phyloP scores from a whole-genome alignment of 2,888 invertebrate genomes.

The Pollenia griseotomentosa region DNA sequence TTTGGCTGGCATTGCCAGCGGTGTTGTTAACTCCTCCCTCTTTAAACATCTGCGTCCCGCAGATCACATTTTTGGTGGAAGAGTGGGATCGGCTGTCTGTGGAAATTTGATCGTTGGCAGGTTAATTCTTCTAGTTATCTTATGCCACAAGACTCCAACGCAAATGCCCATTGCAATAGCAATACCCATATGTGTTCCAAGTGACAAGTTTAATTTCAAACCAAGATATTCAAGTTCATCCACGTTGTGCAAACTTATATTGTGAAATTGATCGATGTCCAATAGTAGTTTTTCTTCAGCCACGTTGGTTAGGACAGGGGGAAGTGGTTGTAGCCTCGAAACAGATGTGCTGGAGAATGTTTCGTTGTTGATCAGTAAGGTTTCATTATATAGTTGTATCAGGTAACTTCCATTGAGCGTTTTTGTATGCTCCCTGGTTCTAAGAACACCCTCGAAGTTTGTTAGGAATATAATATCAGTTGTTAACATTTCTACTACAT shows the following conservation, averaged over 20 bases:
- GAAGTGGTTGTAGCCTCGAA: not conserved
- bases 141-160: not conserved
- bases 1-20: not conserved
- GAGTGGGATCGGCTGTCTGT: not conserved
- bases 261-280: conserved; percentile 18
- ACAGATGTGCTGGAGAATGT: conserved; percentile 11
- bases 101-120: not conserved
- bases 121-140: no score
- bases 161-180: not conserved
- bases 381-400: conserved; percentile 19
- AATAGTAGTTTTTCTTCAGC: not conserved
- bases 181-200: not conserved
- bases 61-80: not conserved
- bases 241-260: conserved; percentile 10
- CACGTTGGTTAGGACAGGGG: not conserved
- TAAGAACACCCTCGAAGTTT: not conserved
- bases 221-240: not conserved
- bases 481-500: not conserved
- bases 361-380: not conserved
- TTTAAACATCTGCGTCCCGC: conserved; percentile 18
- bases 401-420: not conserved
- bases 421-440: not conserved
- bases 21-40: conserved; percentile 22
- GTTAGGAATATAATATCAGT: conserved; percentile 6
- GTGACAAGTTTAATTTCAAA: not conserved